A percentile compares a stretch with the other conserved stretches of the same genome.
phyloP scores from a whole-genome alignment of 2,888 invertebrate genomes.

The Morinoia aosen region DNA sequence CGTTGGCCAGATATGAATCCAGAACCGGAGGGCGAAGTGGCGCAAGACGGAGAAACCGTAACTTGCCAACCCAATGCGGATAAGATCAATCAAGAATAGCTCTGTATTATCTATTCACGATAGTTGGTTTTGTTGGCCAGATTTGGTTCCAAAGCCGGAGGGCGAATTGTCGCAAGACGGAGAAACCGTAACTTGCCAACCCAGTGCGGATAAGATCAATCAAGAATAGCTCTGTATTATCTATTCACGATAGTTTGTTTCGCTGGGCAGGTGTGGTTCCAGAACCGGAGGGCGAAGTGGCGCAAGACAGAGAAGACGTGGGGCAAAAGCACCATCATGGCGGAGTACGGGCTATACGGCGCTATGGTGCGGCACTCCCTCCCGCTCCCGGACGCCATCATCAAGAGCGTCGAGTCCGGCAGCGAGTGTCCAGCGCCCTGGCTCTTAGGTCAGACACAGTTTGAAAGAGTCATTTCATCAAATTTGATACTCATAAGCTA shows the following conservation, averaged over 20 bases:
- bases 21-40: conserved; percentile 98
- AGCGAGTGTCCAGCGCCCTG: conserved; percentile 92
- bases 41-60: conserved; percentile 99
- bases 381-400: conserved; percentile 97
- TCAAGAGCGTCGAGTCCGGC: conserved; percentile 93
- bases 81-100: no score
- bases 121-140: no score
- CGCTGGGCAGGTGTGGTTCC: conserved; percentile 94
- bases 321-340: conserved; percentile 99
- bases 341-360: conserved; percentile 98
- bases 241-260: background rate
- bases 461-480: conserved; percentile 74
- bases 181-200: no score
- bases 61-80: no score
- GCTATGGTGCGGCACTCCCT: conserved; percentile 99
- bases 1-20: conserved; percentile 94
- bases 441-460: conserved; percentile 90
- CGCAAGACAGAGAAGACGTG: conserved; percentile 99
- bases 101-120: no score
- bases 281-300: conserved; percentile 98
- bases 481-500: background rate
- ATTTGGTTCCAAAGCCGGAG: no score
- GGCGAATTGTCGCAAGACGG: no score
- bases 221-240: no score
- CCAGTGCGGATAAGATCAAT: no score